A percentile compares a stretch with the other conserved stretches of the same genome.
phyloP scores from a whole-genome alignment of 2,797 vertebrate genomes.

The Typhlichthys eigenmanni region DNA sequence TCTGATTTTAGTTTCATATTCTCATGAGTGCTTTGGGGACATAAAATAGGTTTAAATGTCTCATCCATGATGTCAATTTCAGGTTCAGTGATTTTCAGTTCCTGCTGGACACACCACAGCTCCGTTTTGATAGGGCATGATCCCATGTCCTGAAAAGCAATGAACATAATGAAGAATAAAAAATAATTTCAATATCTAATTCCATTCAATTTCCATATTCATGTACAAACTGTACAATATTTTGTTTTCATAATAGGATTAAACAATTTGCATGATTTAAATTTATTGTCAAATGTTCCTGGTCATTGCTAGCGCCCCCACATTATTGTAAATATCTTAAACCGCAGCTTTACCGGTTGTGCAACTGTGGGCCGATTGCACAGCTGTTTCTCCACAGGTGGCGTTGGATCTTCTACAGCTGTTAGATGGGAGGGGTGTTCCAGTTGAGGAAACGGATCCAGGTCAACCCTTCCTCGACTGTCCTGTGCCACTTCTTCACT shows the following conservation, averaged over 20 bases:
- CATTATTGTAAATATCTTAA: too few relatives aligned
- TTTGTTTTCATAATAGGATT: neutral
- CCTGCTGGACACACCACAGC: constrained; percentile 81
- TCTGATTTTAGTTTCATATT: constrained; percentile 56
- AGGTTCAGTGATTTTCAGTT: constrained; percentile 88
- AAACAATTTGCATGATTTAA: neutral
- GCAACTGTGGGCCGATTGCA: constrained; percentile 6
- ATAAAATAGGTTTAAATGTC: constrained; percentile 58
- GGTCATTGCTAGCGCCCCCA: too few relatives aligned
- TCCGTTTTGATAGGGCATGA: constrained; percentile 47
- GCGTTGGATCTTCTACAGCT: constrained; percentile 43
- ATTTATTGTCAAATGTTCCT: too few relatives aligned
- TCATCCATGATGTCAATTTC: constrained; percentile 76
- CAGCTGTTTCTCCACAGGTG: constrained; percentile 47
- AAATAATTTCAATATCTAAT: too few relatives aligned
- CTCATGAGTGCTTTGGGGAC: constrained; percentile 44
- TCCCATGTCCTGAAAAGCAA: constrained; percentile 45
- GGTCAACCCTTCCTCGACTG: constrained; percentile 31
- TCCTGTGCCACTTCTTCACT: constrained; percentile 48
- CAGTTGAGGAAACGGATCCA: constrained; percentile 37
- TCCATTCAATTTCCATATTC: neutral
- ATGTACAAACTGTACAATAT: too few relatives aligned
- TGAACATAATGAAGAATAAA: neutral
- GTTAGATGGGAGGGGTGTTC: constrained; percentile 37
- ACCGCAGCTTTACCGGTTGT: constrained; percentile 62